phyloP scores from a whole-genome alignment of 2,797 vertebrate genomes.

The Cossypha polioptera region DNA sequence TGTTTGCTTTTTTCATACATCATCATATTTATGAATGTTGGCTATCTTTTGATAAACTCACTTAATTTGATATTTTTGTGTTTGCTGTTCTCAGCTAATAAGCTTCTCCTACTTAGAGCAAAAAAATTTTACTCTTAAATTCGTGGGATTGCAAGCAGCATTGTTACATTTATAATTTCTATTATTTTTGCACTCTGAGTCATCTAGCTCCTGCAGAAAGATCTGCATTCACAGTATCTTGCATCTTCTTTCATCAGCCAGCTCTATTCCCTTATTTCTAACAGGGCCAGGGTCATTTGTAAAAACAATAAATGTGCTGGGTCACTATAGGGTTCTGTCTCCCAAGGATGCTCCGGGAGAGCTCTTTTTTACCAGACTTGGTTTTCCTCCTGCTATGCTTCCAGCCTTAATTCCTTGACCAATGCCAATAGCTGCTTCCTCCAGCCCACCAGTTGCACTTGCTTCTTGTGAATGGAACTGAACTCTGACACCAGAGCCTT shows the following conservation, averaged over 20 bases:
- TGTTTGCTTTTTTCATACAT: not conserved
- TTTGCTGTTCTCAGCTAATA: not conserved
- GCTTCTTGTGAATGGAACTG: not conserved
- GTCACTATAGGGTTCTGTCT: not conserved
- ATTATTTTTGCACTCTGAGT: not conserved
- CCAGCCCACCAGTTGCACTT: not conserved
- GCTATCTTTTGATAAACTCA: not conserved
- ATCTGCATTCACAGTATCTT: not conserved
- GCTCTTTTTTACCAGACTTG: not conserved
- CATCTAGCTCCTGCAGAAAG: not conserved
- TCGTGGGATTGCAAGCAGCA: not conserved
- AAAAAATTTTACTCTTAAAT: not conserved
- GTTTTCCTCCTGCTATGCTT: not conserved
- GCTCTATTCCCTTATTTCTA: not conserved
- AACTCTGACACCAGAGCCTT: not conserved
- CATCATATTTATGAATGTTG: not conserved
- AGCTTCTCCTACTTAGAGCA: not conserved
- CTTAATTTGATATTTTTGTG: not conserved
- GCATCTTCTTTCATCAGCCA: not conserved
- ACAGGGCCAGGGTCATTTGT: not conserved
- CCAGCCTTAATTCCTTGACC: not conserved
- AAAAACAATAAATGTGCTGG: not conserved
- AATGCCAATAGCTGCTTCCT: not conserved
- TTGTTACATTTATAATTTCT: not conserved
- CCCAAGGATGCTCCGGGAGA: not conserved